Evolutionary conservation across 2,888 invertebrate species (phyloP).

Genomic region (Lapara coniferarum): DNA sequence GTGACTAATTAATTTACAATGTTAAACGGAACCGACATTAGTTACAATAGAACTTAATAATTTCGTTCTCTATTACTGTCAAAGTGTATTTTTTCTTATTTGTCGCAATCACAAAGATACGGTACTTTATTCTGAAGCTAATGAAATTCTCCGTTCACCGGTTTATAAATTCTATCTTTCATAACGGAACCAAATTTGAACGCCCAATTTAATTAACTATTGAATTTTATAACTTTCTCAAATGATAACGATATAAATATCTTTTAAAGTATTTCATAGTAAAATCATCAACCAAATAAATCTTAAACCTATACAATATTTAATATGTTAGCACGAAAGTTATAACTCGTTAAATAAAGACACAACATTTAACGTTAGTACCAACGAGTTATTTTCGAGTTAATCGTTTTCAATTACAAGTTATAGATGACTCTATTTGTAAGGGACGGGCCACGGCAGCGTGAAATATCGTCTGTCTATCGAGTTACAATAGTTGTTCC

Average conservation of each 20-base stretch:
- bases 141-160: background rate
- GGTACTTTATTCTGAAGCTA: background rate
- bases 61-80: background rate
- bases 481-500: constrained; percentile 26
- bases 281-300: background rate
- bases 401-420: constrained; percentile 44
- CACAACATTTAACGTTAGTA: constrained; percentile 3
- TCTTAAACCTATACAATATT: background rate
- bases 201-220: background rate
- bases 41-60: background rate
- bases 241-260: too few relatives aligned
- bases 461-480: constrained; percentile 24
- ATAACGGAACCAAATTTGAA: background rate
- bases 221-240: too few relatives aligned
- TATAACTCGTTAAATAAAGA: constrained; percentile 16
- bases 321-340: background rate
- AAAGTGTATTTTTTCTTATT: background rate
- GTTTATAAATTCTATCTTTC: background rate
- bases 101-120: background rate
- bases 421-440: constrained; percentile 32
- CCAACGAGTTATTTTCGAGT: constrained; percentile 28
- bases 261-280: too few relatives aligned
- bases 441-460: constrained; percentile 22
- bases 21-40: background rate
- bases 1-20: background rate